phyloP scores from a whole-genome alignment of 2,888 invertebrate genomes.

The Crocallis elinguaria region DNA sequence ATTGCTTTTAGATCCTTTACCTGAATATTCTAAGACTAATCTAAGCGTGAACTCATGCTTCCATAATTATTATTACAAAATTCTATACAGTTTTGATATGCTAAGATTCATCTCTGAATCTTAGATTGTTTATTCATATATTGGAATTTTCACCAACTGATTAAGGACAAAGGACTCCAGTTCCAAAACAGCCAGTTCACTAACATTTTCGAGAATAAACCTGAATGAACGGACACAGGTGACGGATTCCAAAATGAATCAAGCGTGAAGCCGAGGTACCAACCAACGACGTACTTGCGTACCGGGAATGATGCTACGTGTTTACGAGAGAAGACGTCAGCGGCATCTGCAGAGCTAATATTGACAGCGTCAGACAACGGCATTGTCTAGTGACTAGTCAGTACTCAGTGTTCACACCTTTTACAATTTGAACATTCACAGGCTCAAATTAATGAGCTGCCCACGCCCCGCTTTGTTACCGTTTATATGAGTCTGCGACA shows the following conservation, averaged over 20 bases:
- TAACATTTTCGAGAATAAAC: slow-evolving; percentile 6
- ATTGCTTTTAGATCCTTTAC: too few species aligned
- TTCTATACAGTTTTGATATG: too few species aligned
- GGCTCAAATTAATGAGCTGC: slow-evolving; percentile 23
- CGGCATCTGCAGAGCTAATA: slow-evolving; percentile 52
- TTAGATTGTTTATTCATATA: neutral
- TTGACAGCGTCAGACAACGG: slow-evolving; percentile 47
- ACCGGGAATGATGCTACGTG: slow-evolving; percentile 5
- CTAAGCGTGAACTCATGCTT: too few species aligned
- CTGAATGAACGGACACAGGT: slow-evolving; percentile 3
- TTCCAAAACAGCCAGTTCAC: neutral
- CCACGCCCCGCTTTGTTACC: neutral
- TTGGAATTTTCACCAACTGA: neutral
- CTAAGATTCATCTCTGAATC: too few species aligned
- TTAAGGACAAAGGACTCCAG: neutral
- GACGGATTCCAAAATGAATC: slow-evolving; percentile 10
- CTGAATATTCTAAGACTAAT: too few species aligned
- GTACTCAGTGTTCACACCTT: slow-evolving; percentile 27
- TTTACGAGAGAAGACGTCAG: slow-evolving; percentile 53
- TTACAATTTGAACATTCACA: slow-evolving; percentile 43
- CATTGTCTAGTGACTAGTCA: slow-evolving; percentile 45
- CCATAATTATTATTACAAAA: too few species aligned
- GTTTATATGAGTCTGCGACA: slow-evolving; percentile 18
- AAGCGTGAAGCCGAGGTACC: slow-evolving; percentile 16
- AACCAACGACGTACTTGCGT: neutral